phyloP scores from a whole-genome alignment of 2,113 vertebrate species.

The Callocephalon fimbriatum region DNA sequence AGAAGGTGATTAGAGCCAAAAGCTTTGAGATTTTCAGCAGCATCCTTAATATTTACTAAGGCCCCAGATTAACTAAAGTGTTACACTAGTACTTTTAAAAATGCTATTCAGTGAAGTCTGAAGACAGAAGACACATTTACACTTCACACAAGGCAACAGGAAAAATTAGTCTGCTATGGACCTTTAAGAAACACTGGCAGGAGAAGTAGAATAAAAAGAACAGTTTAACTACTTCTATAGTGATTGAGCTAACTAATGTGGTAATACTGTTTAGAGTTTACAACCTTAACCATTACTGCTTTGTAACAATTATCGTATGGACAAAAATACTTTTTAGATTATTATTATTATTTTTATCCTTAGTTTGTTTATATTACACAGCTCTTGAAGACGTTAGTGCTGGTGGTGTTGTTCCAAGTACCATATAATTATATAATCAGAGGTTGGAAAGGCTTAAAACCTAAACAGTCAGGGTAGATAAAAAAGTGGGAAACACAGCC shows the following conservation, averaged over 20 bases:
- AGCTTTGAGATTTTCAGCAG: not conserved
- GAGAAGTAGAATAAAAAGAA: not conserved
- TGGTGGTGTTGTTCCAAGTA: rapidly evolving
- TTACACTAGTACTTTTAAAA: not conserved
- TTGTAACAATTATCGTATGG: not conserved
- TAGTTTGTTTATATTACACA: not conserved
- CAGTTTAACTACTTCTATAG: not conserved
- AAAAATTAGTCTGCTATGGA: not conserved
- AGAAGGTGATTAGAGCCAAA: not conserved
- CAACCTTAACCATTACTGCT: not conserved
- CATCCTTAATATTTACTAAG: not conserved
- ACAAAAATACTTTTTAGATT: not conserved
- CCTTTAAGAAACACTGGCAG: not conserved
- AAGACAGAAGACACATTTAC: not conserved
- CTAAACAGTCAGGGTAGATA: not conserved
- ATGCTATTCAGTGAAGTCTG: not conserved
- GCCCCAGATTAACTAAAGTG: rapidly evolving
- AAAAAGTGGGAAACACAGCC: not conserved
- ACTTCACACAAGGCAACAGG: not conserved
- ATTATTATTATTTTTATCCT: not conserved
- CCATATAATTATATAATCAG: not conserved
- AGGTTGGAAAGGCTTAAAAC: not conserved
- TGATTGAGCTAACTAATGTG: not conserved
- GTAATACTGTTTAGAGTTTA: not conserved
- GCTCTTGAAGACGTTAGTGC: not conserved